A percentile compares a stretch with the other conserved stretches of the same genome.
Conservation (phyloP, 23 tunicate genomes). For the Ciona savignyi region DNA sequence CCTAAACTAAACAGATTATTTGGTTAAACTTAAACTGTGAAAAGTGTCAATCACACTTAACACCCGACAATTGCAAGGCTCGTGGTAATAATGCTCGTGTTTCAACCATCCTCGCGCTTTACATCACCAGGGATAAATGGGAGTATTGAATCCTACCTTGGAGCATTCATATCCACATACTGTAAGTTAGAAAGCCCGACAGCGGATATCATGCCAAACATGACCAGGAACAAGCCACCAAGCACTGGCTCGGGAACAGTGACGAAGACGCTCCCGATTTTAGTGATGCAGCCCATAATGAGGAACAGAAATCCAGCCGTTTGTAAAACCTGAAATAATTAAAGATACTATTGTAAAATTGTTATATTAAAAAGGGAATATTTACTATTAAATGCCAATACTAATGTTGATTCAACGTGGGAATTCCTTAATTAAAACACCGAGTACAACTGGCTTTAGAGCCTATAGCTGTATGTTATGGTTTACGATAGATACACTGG, state of each 20-base stretch:
- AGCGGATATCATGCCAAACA: neutral
- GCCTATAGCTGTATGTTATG: too few relatives aligned
- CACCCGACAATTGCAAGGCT: too few relatives aligned
- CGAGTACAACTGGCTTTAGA: too few relatives aligned
- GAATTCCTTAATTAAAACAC: neutral
- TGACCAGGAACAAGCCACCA: neutral
- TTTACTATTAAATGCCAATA: neutral
- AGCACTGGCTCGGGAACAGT: neutral
- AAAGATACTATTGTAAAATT: neutral
- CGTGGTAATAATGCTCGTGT: too few relatives aligned
- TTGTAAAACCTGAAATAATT: neutral
- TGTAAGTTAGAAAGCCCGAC: neutral
- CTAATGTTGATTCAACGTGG: neutral
- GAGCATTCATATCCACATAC: neutral
- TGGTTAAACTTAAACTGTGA: neutral
- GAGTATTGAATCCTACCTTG: too few relatives aligned
- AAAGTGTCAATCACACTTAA: too few relatives aligned
- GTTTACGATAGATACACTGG: too few relatives aligned
- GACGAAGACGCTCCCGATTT: neutral
- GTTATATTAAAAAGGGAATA: neutral
- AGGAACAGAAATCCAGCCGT: neutral
- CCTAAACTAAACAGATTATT: neutral
- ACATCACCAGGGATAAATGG: too few relatives aligned
- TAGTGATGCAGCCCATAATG: neutral
- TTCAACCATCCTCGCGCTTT: too few relatives aligned